Evolutionary conservation across 2,113 vertebrate genomes (phyloP).

Genomic region (Phocoena sinus): DNA sequence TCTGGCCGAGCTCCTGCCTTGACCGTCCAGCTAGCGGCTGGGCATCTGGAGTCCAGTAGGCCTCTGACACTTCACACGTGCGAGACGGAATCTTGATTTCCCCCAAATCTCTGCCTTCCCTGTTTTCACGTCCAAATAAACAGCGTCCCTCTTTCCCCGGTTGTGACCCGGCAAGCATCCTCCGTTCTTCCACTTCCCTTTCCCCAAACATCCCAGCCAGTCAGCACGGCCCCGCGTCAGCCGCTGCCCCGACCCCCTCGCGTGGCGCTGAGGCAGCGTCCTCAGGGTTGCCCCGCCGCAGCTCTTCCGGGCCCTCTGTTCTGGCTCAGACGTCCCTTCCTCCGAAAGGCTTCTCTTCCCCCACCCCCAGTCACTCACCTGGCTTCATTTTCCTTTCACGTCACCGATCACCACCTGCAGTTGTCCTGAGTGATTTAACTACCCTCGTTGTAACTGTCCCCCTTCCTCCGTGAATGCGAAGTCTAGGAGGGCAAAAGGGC

Average conservation of each 20-base stretch:
- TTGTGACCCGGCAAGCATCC: not conserved
- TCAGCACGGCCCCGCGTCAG: too few relatives aligned
- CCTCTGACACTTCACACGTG: not conserved
- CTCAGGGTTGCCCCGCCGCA: not conserved
- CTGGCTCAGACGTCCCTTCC: not conserved
- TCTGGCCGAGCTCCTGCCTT: not conserved
- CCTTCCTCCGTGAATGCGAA: fast-evolving
- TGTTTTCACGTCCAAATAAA: not conserved
- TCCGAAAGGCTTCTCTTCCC: not conserved
- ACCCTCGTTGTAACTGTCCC: not conserved
- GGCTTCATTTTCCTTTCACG: not conserved
- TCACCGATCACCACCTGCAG: not conserved
- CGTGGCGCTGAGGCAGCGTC: not conserved
- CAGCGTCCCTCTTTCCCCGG: fast-evolving
- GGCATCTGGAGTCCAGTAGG: fast-evolving
- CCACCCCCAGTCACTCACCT: fast-evolving
- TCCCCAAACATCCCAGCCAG: too few relatives aligned
- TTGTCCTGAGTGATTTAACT: fast-evolving
- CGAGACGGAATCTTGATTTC: not conserved
- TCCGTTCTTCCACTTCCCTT: too few relatives aligned
- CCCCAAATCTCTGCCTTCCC: not conserved
- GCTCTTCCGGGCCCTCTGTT: too few relatives aligned
- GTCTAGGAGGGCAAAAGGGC: not conserved
- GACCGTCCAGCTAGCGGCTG: not conserved
- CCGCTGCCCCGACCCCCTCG: fast-evolving